Evolutionary conservation across 2,797 vertebrate genomes (phyloP).

Genomic region (Micromesistius poutassou): DNA sequence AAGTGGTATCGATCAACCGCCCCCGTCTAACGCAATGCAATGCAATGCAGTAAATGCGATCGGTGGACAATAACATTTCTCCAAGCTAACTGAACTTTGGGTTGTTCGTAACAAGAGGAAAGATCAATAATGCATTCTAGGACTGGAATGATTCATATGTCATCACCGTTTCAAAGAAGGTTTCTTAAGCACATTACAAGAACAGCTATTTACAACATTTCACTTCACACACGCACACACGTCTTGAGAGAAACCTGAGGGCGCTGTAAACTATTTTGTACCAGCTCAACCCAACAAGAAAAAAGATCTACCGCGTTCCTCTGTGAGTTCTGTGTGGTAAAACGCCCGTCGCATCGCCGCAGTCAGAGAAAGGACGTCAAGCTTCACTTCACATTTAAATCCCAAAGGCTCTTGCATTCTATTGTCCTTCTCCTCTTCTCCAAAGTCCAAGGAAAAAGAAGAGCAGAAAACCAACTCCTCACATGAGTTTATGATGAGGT

Average conservation of each 20-base stretch:
- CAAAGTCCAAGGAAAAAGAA: constrained; percentile 31
- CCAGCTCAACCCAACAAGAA: constrained; percentile 19
- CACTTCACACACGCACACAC: constrained; percentile 21
- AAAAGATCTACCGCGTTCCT: not conserved
- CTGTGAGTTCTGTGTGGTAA: not conserved
- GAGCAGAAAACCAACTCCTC: constrained; percentile 61
- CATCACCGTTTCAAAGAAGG: constrained; percentile 48
- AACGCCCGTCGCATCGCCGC: constrained; percentile 20
- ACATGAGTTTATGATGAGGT: constrained; percentile 61
- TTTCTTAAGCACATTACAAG: constrained; percentile 52
- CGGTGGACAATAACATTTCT: not conserved
- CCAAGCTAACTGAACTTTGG: constrained; percentile 42
- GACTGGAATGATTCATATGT: constrained; percentile 35
- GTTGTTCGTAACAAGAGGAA: constrained; percentile 36
- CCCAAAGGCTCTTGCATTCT: constrained; percentile 51
- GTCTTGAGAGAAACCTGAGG: constrained; percentile 63
- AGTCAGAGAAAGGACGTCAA: constrained; percentile 37
- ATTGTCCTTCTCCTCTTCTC: constrained; percentile 29
- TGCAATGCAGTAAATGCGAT: constrained; percentile 9
- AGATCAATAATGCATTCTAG: constrained; percentile 42
- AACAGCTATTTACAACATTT: constrained; percentile 66
- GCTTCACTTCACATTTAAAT: constrained; percentile 47
- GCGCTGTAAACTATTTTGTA: constrained; percentile 48
- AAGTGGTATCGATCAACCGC: constrained; percentile 37
- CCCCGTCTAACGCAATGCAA: constrained; percentile 10